Evolutionary conservation across 2,113 vertebrate species (phyloP).

Genomic region (Coptodon bakossiorum): DNA sequence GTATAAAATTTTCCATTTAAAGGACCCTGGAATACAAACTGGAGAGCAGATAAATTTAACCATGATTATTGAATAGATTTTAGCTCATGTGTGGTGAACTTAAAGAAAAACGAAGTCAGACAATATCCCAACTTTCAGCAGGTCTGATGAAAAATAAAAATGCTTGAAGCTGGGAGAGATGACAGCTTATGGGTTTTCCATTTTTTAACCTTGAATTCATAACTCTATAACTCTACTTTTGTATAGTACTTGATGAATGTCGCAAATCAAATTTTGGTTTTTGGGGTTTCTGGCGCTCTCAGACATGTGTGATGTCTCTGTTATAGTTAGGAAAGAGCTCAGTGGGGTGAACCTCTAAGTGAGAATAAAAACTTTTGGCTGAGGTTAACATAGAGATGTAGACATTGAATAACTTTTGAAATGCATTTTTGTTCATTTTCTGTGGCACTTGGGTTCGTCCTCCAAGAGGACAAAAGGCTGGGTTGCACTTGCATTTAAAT

Average conservation of each 20-base stretch:
- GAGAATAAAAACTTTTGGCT: slow-evolving; percentile 10
- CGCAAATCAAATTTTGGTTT: slow-evolving; percentile 25
- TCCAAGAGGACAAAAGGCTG: background rate
- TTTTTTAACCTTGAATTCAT: background rate
- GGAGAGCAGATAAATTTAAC: slow-evolving; percentile 29
- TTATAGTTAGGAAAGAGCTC: background rate
- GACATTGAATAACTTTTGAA: background rate
- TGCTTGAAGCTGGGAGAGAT: slow-evolving; percentile 1
- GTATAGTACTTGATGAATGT: slow-evolving; percentile 9
- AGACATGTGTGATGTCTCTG: background rate
- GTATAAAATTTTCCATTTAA: slow-evolving; percentile 33
- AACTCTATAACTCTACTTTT: background rate
- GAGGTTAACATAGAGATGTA: background rate
- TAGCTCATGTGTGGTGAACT: background rate
- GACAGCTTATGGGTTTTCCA: slow-evolving; percentile 8
- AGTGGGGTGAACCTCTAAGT: slow-evolving; percentile 3
- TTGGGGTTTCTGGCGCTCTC: slow-evolving; percentile 3
- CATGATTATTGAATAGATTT: slow-evolving; percentile 27
- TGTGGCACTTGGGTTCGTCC: background rate
- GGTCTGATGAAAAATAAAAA: slow-evolving; percentile 8
- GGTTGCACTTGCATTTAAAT: background rate
- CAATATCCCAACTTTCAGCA: slow-evolving; percentile 15
- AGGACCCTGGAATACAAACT: slow-evolving; percentile 10
- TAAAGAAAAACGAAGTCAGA: background rate
- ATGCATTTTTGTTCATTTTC: background rate